Percentiles rank a stretch among this genome's conserved stretches.
phyloP scores from a whole-genome alignment of 2,888 invertebrate genomes.

The Acleris sparsana region DNA sequence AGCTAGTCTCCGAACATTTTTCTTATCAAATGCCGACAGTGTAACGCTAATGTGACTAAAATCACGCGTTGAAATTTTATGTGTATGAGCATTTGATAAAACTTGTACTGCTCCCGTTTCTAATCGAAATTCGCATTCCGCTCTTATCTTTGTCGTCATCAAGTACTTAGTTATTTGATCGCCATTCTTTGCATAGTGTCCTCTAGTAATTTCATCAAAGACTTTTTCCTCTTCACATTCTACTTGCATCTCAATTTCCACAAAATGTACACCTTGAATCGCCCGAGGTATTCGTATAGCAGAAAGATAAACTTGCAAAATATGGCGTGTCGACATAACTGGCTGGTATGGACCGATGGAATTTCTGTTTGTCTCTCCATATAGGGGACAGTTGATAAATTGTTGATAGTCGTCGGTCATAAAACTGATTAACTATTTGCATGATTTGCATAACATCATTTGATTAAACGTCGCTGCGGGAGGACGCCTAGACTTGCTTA shows the following conservation, averaged over 20 bases:
- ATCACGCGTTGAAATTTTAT: conserved; percentile 71
- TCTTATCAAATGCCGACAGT: conserved; percentile 37
- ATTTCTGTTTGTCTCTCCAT: conserved; percentile 57
- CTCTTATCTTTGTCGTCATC: conserved; percentile 70
- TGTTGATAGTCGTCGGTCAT: conserved; percentile 60
- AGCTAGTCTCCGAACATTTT: conserved; percentile 1
- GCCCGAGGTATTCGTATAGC: conserved; percentile 43
- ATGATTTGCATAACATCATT: conserved; percentile 73
- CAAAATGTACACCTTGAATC: conserved; percentile 42
- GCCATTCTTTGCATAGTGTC: conserved; percentile 16
- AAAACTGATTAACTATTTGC: conserved; percentile 67
- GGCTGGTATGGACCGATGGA: conserved; percentile 54
- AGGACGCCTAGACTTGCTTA: conserved; percentile 55
- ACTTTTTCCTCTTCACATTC: conserved; percentile 3
- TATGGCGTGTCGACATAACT: conserved; percentile 57
- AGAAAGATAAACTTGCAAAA: conserved; percentile 57
- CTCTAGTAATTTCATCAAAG: conserved; percentile 1
- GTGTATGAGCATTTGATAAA: conserved; percentile 72
- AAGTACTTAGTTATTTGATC: conserved; percentile 43
- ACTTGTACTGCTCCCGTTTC: conserved; percentile 69
- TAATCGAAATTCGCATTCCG: conserved; percentile 79
- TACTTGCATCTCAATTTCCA: conserved; percentile 34
- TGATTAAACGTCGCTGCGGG: conserved; percentile 56
- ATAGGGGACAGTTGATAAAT: conserved; percentile 65
- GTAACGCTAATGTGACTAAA: conserved; percentile 61